Conservation (phyloP, 2,113 vertebrate species). For the Coturnix japonica region DNA sequence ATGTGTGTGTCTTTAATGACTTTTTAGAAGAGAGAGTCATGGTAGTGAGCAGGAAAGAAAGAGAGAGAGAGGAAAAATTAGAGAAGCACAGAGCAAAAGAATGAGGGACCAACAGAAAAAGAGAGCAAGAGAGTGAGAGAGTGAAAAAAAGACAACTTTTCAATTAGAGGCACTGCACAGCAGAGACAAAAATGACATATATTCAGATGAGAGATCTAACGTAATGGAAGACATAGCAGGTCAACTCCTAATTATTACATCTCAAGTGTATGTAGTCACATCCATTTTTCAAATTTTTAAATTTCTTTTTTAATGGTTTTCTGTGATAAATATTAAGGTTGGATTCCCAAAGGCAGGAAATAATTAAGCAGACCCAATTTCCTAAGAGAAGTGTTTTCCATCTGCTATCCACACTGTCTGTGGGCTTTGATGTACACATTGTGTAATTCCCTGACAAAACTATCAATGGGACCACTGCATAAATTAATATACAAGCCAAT, state of each 20-base stretch:
- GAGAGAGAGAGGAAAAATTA: background rate
- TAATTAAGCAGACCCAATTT: conserved; percentile 62
- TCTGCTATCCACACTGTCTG: conserved; percentile 17
- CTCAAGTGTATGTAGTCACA: background rate
- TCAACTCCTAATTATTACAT: background rate
- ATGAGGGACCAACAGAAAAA: accelerated
- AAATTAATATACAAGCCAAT: conserved; percentile 59
- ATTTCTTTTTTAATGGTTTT: background rate
- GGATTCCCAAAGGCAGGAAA: conserved; percentile 51
- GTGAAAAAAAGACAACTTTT: background rate
- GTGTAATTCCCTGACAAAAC: conserved; percentile 40
- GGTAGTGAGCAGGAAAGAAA: background rate
- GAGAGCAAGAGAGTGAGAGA: background rate
- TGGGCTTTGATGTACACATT: conserved; percentile 48
- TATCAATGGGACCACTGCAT: conserved; percentile 58
- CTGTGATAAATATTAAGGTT: conserved; percentile 1
- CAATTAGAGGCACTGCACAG: background rate
- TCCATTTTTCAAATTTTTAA: conserved; percentile 25
- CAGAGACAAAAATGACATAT: background rate
- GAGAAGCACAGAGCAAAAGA: background rate
- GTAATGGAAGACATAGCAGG: background rate
- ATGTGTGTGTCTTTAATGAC: background rate
- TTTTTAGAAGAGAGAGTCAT: background rate
- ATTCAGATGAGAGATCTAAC: background rate
- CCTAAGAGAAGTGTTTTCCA: conserved; percentile 61